Conservation (phyloP, 2,113 vertebrate species). For the Mandrillus leucophaeus region DNA sequence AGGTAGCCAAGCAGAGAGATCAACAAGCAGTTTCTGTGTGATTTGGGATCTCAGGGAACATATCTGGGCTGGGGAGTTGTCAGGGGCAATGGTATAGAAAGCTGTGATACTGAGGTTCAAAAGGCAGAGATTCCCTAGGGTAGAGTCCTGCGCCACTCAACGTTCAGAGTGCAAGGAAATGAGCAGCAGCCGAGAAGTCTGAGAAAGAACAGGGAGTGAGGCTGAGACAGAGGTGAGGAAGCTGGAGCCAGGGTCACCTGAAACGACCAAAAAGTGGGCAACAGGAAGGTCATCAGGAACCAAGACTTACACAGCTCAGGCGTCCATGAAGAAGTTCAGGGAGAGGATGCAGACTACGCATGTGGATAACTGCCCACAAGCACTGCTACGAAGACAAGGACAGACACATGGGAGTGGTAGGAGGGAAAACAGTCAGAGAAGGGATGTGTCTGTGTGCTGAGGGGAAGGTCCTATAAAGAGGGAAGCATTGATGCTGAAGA, state of each 20-base stretch:
- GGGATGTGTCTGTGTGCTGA: too few species aligned
- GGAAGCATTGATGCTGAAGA: background rate
- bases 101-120: background rate
- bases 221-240: background rate
- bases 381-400: background rate
- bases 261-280: too few species aligned
- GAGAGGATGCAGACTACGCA: fast-evolving
- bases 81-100: background rate
- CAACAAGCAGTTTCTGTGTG: background rate
- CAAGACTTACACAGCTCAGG: too few species aligned
- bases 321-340: background rate
- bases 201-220: background rate
- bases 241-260: background rate
- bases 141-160: background rate
- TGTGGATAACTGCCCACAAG: background rate
- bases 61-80: background rate
- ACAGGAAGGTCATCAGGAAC: background rate
- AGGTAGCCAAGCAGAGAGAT: background rate
- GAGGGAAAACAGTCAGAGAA: background rate
- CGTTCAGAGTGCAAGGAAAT: background rate
- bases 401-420: background rate
- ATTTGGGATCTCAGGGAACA: background rate
- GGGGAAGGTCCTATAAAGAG: background rate
- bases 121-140: background rate
- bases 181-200: background rate